Conservation (phyloP, 2,888 invertebrate genomes). For the Halocaridina rubra region DNA sequence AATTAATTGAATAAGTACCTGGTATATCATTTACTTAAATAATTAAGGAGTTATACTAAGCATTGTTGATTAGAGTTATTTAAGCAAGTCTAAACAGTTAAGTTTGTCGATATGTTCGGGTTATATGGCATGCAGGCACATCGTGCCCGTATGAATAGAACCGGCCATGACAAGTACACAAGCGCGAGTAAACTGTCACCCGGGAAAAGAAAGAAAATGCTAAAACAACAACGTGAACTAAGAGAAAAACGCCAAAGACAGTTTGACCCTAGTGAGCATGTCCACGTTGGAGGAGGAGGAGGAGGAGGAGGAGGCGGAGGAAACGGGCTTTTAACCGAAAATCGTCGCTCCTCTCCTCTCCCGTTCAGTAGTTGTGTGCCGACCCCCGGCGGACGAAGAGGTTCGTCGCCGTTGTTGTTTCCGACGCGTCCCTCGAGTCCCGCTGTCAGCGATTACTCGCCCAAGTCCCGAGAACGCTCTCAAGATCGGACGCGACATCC, state of each 20-base stretch:
- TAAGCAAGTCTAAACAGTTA: too few species aligned
- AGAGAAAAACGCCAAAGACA: slow-evolving; percentile 1
- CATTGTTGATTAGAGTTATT: too few species aligned
- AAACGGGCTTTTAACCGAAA: too few species aligned
- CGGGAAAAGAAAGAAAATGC: slow-evolving; percentile 25
- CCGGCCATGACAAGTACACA: slow-evolving; percentile 40
- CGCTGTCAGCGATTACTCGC: slow-evolving; percentile 36
- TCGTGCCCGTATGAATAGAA: background rate
- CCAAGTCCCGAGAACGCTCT: slow-evolving; percentile 27
- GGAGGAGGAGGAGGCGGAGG: too few species aligned
- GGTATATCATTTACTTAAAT: too few species aligned
- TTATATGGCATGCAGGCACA: slow-evolving; percentile 42
- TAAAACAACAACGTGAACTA: slow-evolving; percentile 35
- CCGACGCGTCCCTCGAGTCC: slow-evolving; percentile 29
- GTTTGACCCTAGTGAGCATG: background rate
- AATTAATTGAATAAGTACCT: too few species aligned
- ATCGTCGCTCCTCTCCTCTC: background rate
- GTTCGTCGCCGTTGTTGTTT: slow-evolving; percentile 11
- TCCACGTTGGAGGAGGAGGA: background rate
- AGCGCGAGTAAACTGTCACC: slow-evolving; percentile 19
- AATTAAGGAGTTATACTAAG: too few species aligned
- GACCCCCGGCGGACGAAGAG: slow-evolving; percentile 27
- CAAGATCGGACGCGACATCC: background rate
- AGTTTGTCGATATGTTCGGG: too few species aligned
- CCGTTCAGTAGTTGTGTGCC: slow-evolving; percentile 25